A percentile compares a stretch with the other conserved stretches of the same genome.
Evolutionary conservation across 1,140 invertebrate species (phyloP).

Genomic region (Caenorhabditis brenneri): DNA sequence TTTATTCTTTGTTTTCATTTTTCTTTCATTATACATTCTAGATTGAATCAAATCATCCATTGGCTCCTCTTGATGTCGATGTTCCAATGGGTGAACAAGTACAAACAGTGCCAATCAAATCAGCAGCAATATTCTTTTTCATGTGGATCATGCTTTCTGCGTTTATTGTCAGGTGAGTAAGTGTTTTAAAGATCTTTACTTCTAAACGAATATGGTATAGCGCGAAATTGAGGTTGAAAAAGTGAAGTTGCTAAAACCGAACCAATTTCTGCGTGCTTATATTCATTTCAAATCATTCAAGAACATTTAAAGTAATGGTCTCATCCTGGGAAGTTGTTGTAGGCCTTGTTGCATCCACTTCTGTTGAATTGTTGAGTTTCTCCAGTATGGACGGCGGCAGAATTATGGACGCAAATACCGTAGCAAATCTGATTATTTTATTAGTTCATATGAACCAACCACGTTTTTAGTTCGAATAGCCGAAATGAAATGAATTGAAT

Average conservation of each 20-base stretch:
- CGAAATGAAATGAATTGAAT: no score
- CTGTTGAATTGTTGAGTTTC: background rate
- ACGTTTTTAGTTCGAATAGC: no score
- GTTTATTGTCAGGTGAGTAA: constrained; percentile 20
- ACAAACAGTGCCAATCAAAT: constrained; percentile 52
- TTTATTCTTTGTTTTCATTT: background rate
- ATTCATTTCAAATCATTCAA: no score
- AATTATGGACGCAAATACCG: background rate
- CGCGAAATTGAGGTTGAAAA: no score
- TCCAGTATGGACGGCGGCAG: background rate
- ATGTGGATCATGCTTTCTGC: constrained; percentile 44
- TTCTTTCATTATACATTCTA: no score
- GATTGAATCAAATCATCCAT: constrained; percentile 52
- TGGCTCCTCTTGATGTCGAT: constrained; percentile 21
- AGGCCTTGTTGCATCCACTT: background rate
- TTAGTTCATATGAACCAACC: no score
- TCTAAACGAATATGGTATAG: no score
- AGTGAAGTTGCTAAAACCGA: no score
- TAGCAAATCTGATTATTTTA: no score
- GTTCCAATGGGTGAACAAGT: constrained; percentile 49
- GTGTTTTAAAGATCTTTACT: no score
- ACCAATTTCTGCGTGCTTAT: no score
- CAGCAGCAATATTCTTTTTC: constrained; percentile 49
- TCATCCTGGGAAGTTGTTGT: background rate
- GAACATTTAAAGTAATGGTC: no score